Conservation (phyloP, 2,797 vertebrate genomes). For the Menidia menidia region DNA sequence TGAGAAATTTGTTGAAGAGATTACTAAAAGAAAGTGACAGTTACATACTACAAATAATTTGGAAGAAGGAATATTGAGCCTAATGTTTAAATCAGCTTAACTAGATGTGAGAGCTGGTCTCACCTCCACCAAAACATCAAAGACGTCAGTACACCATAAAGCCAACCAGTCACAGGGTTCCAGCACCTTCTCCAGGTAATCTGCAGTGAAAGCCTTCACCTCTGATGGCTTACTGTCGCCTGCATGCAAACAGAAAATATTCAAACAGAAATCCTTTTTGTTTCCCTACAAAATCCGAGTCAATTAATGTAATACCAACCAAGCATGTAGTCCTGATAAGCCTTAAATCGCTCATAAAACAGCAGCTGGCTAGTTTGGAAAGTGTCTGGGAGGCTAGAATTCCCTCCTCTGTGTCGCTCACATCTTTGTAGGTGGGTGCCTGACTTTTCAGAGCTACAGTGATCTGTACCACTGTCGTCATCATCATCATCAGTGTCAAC, state of each 20-base stretch:
- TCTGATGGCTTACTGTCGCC: constrained; percentile 97
- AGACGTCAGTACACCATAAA: constrained; percentile 89
- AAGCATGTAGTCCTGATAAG: constrained; percentile 94
- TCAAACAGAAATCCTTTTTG: neutral
- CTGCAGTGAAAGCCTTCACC: constrained; percentile 88
- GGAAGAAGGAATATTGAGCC: too few species aligned
- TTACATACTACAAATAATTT: too few species aligned
- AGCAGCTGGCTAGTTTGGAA: constrained; percentile 90
- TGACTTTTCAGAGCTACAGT: constrained; percentile 68
- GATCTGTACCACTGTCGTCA: constrained; percentile 83
- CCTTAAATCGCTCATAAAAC: constrained; percentile 93
- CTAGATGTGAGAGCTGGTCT: constrained; percentile 33
- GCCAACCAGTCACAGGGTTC: constrained; percentile 93
- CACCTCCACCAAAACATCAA: constrained; percentile 92
- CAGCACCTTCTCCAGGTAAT: constrained; percentile 93
- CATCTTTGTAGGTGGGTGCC: constrained; percentile 80
- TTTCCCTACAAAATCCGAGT: too few species aligned
- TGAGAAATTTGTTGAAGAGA: too few species aligned
- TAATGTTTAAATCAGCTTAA: too few species aligned
- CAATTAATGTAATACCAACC: constrained; percentile 74
- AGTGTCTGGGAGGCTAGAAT: constrained; percentile 83
- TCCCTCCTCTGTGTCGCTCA: constrained; percentile 61
- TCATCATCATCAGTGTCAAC: constrained; percentile 46
- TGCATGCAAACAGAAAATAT: constrained; percentile 55
- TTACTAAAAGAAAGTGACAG: too few species aligned